Evolutionary conservation across 2,113 vertebrate species (phyloP), one percentile per base, ranked within the genome.

Genomic region (Paramisgurnus dabryanus): DNA sequence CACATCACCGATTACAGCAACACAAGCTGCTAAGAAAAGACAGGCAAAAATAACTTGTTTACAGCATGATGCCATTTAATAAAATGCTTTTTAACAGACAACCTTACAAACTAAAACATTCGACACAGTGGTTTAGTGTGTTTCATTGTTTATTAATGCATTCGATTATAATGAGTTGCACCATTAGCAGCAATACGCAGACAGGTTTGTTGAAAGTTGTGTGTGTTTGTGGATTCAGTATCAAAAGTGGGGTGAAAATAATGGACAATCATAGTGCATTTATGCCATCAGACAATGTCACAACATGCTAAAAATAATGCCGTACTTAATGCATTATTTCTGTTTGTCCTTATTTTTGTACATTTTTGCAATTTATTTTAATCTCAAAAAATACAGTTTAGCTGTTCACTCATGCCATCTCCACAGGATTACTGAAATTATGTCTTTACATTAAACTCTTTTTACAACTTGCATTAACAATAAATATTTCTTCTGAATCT

Each of bases 1-100:
- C 67, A 77, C 71, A 67, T 43, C 57, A 74, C 49, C 81, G 70
- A 50, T 64, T 18, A 50, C 86, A 89, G 89, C 67, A 18, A 60
- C 67, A 43, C 64, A 64, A 79, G 67, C 69, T 67, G 67, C 63
- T 61, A 40, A 76, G 50, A 79, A 58, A 55, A 17, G 5, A 67
- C 43, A 22, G 66, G 64, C 22, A 43, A 50, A 68, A 64, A 60
- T 43, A 49, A 58, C 55, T 13, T 81, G 67, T 63, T 80, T 80
- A 79, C 61, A 9, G 67, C 73, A 77, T 61, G 69, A 43, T 67
- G 41, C 39, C 70, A 39, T 72, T 61, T 81, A 18, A 61, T 67
- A 61, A 45, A 75, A 72, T 40, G 27, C 40, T 72, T 72, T 12
- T 57, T 40, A 72, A 57, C 50, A 41, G 69, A 72, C 50, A n/a